Base-by-base conservation (phyloP, 2,113 vertebrate species). In the Dipodomys spectabilis region DNA sequence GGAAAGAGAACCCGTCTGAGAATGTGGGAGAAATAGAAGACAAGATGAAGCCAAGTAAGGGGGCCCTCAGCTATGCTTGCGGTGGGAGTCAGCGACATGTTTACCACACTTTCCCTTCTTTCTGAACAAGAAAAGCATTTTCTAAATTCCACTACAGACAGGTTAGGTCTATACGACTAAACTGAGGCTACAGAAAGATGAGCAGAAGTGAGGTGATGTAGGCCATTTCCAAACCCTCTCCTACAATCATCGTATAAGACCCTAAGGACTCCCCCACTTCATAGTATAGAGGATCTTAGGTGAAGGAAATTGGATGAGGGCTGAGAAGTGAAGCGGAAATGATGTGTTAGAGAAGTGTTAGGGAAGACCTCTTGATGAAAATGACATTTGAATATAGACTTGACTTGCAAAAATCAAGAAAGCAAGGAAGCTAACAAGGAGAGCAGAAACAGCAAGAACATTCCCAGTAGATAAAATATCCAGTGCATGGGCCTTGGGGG, bases 381-480 rank as follows among this genome's bases (percentile, higher is more conserved):
- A 69, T 44, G 65, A 65, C 65, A 88, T 90, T 93, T 88, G 77
- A 85, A 85, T 7, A 85, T n/a, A 86, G 19, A 90, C 45, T 18
- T 67, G 22, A 85, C 69, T 62, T 90, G 25, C 45, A 79, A 89
- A 39, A 91, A 53, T 8, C 39, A 78, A 91, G 77, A 67, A 90
- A 94, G 73, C 20, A 86, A 67, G 19, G 27, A 86, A 74, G 13
- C 30, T 78, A 60, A 1, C 78, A 30, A 23, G 12, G n/a, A 39
- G 19, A 83, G 28, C 8, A 53, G 78, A 74, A 2, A 35, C 64
- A 88, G 45, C 73, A 94, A 95, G 79, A 39, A n/a, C 18, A 68
- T 68, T 84, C 53, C 28, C 8, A 45, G 11, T 9, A 90, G 60
- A 71, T 79, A 35, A 60, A 44, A n/a, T 6, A 78, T 5, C 28